Percentiles rank a stretch among this genome's conserved stretches.
phyloP scores from a whole-genome alignment of 2,797 vertebrate species.

The Gastrophryne carolinensis region DNA sequence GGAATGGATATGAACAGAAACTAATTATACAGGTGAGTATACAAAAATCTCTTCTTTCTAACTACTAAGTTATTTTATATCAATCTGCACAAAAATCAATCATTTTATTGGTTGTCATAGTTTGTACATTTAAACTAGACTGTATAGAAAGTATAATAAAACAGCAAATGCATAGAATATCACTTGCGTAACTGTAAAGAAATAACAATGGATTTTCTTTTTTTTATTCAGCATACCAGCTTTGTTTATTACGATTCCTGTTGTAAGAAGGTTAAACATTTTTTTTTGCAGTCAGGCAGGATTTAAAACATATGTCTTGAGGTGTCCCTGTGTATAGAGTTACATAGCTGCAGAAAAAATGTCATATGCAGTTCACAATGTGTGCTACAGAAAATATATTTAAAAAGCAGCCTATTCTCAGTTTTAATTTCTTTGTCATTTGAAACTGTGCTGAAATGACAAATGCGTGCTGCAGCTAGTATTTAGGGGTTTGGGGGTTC shows the following conservation, averaged over 20 bases:
- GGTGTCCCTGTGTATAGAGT: conserved; percentile 38
- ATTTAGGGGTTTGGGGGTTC: background rate
- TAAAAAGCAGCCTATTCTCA: background rate
- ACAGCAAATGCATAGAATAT: background rate
- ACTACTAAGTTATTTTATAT: too few species aligned
- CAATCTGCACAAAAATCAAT: background rate
- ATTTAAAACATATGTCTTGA: conserved; percentile 48
- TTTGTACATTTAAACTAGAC: background rate
- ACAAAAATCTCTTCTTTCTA: too few species aligned
- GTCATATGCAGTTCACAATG: background rate
- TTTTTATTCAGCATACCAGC: background rate
- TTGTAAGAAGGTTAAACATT: conserved; percentile 18
- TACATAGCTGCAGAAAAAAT: conserved; percentile 26
- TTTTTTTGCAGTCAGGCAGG: conserved; percentile 9
- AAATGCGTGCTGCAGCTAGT: background rate
- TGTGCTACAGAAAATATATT: background rate
- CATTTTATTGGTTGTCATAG: background rate
- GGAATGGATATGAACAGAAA: too few species aligned
- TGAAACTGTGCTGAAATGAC: conserved; percentile 37
- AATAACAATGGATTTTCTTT: background rate
- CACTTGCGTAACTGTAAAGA: background rate
- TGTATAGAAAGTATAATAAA: background rate
- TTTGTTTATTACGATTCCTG: background rate
- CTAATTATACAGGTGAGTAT: too few species aligned
- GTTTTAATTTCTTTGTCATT: conserved; percentile 33